These are phyloP conservation scores for Linhomoeus sp. DNA, from an alignment of 2,888 invertebrate genomes.

Conservation along the genomic window DNA sequence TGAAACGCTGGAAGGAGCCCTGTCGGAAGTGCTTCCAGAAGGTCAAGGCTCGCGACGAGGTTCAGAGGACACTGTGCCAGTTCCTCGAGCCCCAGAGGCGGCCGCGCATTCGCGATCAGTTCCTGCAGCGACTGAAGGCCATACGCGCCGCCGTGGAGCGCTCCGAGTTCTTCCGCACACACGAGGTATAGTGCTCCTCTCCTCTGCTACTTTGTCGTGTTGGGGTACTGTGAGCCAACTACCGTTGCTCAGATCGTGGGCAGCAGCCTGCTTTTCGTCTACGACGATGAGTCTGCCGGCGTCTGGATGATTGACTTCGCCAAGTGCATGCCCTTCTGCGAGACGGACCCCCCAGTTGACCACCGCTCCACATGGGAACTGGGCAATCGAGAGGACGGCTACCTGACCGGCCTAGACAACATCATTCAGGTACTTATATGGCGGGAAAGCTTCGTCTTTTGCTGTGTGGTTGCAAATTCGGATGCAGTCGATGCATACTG, in stretches of 20 bases:
- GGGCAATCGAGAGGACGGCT: slow-evolving; percentile 93
- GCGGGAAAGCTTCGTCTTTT: too few species aligned
- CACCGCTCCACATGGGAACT: slow-evolving; percentile 65
- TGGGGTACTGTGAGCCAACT: too few species aligned
- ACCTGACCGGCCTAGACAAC: slow-evolving; percentile 72
- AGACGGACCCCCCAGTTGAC: slow-evolving; percentile 33
- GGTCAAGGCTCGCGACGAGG: slow-evolving; percentile 3
- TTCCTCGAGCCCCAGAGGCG: slow-evolving; percentile 22
- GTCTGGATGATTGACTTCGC: slow-evolving; percentile 96
- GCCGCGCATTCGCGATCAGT: too few species aligned
- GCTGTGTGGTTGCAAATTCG: too few species aligned
- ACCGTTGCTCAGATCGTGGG: slow-evolving; percentile 64
- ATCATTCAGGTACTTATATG: slow-evolving; percentile 65
- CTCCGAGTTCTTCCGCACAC: slow-evolving; percentile 65
- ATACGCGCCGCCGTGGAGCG: slow-evolving; percentile 58
- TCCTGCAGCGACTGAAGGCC: slow-evolving; percentile 51
- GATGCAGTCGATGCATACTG: too few species aligned
- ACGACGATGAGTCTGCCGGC: slow-evolving; percentile 71
- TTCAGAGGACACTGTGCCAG: slow-evolving; percentile 29
- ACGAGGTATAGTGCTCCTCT: slow-evolving; percentile 43
- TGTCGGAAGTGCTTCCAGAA: neutral
- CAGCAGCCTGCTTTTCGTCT: slow-evolving; percentile 78
- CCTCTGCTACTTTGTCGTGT: too few species aligned
- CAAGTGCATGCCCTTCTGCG: slow-evolving; percentile 46
- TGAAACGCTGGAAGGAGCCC: slow-evolving; percentile 41